Conservation (phyloP, 1,140 invertebrate genomes). For the Doryteuthis pealeii region DNA sequence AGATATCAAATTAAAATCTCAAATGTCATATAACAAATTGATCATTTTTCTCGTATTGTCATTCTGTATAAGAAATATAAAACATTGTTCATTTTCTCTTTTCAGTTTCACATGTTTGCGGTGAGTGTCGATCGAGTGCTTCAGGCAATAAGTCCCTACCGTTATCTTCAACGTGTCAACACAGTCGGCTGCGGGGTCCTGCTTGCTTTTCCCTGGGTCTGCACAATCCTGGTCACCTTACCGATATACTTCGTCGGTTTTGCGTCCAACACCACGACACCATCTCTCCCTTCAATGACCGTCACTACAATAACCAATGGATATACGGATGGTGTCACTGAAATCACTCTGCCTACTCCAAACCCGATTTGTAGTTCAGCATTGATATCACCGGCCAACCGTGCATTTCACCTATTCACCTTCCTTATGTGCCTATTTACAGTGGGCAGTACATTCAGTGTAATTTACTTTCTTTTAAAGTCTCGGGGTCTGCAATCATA, state of each 20-base stretch:
- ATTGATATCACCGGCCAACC: not conserved
- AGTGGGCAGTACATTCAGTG: not conserved
- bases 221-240: not conserved
- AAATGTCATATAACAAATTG: no score
- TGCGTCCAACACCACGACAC: not conserved
- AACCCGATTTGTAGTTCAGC: not conserved
- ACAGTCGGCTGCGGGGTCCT: not conserved
- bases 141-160: not conserved
- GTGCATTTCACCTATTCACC: not conserved
- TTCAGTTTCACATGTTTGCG: constrained; percentile 1
- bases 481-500: not conserved
- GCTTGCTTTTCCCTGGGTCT: not conserved
- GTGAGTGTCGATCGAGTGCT: not conserved
- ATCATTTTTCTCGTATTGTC: no score
- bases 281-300: not conserved
- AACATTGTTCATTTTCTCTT: not conserved
- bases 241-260: not conserved
- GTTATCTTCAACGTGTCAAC: not conserved
- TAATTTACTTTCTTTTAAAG: not conserved
- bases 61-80: no score
- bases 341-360: no score
- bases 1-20: no score
- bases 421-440: not conserved
- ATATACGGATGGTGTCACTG: no score
- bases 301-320: no score